A percentile compares a stretch with the other conserved stretches of the same genome.
phyloP scores from a whole-genome alignment of 2,797 vertebrate species.

The Notolepis coatsorum region DNA sequence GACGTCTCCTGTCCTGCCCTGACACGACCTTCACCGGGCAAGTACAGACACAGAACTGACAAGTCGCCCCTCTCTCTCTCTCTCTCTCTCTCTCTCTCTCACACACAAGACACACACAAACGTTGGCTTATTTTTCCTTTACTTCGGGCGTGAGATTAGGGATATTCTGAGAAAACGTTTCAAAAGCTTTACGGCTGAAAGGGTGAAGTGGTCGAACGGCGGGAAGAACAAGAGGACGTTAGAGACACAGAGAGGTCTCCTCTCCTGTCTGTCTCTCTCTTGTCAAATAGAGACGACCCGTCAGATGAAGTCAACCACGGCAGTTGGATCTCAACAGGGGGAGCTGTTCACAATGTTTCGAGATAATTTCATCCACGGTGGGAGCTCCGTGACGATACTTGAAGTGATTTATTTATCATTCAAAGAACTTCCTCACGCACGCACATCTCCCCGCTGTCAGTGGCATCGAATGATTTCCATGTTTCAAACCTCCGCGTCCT shows the following conservation, averaged over 20 bases:
- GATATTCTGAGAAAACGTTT: too few species aligned
- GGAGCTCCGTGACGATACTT: neutral
- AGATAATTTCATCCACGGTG: neutral
- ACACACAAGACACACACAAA: slow-evolving; percentile 2
- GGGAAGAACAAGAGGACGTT: too few species aligned
- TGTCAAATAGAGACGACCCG: neutral
- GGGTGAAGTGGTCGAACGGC: too few species aligned
- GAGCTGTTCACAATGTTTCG: slow-evolving; percentile 53
- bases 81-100: neutral
- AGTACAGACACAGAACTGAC: slow-evolving; percentile 6
- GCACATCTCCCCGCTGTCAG: neutral
- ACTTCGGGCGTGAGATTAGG: too few species aligned
- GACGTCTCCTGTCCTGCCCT: slow-evolving; percentile 24
- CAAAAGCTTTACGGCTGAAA: too few species aligned
- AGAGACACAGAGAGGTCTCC: too few species aligned
- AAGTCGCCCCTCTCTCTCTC: neutral
- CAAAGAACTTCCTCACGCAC: slow-evolving; percentile 5
- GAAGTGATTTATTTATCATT: neutral
- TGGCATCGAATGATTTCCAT: too few species aligned
- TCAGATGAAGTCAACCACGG: too few species aligned
- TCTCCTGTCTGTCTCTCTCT: neutral
- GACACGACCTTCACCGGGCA: slow-evolving; percentile 28
- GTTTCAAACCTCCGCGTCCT: too few species aligned
- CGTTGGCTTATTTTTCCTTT: too few species aligned
- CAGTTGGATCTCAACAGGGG: slow-evolving; percentile 54